A percentile compares a stretch with the other conserved stretches of the same genome.
phyloP scores from a whole-genome alignment of 2,797 vertebrate species.

The Ceyx erithaca region DNA sequence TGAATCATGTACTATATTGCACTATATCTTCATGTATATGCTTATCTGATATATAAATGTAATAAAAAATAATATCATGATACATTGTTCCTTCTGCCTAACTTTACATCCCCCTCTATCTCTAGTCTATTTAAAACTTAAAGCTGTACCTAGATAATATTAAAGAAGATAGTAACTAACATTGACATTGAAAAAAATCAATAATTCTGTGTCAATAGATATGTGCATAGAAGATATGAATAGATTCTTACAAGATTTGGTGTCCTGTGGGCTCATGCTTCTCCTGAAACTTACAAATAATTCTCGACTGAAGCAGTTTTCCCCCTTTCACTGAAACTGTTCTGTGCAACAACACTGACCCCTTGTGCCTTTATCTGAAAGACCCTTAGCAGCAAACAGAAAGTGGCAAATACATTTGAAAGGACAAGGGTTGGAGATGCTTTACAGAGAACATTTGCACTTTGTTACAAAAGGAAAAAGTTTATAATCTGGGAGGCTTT shows the following conservation, averaged over 20 bases:
- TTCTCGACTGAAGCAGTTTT: background rate
- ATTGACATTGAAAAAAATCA: background rate
- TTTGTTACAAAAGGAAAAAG: background rate
- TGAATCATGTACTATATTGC: background rate
- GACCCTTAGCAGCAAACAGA: background rate
- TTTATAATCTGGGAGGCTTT: background rate
- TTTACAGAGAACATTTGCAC: background rate
- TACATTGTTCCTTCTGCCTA: background rate
- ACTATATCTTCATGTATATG: background rate
- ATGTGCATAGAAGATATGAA: background rate
- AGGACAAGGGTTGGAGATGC: background rate
- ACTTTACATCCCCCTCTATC: background rate
- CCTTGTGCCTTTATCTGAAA: constrained; percentile 37
- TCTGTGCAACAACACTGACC: constrained; percentile 64
- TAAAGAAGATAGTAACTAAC: background rate
- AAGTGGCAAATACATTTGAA: background rate
- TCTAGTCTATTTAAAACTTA: background rate
- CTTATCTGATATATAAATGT: background rate
- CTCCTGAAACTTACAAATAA: background rate
- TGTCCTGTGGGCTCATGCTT: background rate
- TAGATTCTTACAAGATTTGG: background rate
- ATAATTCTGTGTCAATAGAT: background rate
- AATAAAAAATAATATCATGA: background rate
- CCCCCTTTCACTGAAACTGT: background rate
- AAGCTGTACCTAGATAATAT: background rate